Evolutionary conservation across 2,797 vertebrate genomes (phyloP).

Genomic region (Odontamblyopus rebecca): DNA sequence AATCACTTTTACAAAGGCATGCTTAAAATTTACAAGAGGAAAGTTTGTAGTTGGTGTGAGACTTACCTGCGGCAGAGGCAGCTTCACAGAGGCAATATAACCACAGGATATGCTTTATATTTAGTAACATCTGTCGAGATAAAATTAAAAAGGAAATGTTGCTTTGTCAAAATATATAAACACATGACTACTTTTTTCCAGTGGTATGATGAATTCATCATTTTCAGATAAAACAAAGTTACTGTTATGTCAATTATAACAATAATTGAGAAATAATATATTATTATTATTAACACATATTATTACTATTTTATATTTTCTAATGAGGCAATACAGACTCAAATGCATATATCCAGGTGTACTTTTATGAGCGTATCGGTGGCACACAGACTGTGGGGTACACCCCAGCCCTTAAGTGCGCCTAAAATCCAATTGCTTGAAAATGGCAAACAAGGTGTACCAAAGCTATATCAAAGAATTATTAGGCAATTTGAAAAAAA

Average conservation of each 20-base stretch:
- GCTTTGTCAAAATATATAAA: not conserved
- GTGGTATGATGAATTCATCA: no score
- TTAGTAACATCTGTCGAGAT: constrained; percentile 85
- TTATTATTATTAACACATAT: no score
- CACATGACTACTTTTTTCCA: not conserved
- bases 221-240: no score
- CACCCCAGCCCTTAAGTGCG: constrained; percentile 38
- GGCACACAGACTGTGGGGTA: constrained; percentile 44
- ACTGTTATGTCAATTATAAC: no score
- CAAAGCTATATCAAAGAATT: not conserved
- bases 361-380: constrained; percentile 46
- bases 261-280: no score
- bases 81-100: constrained; percentile 82
- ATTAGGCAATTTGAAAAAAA: no score
- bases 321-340: no score
- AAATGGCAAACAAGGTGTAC: constrained; percentile 14
- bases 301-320: no score
- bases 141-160: constrained; percentile 27
- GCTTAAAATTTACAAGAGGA: not conserved
- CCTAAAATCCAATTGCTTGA: constrained; percentile 56
- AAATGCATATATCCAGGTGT: no score
- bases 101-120: constrained; percentile 90
- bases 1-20: constrained; percentile 5
- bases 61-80: constrained; percentile 74
- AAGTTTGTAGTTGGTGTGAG: constrained; percentile 2